Base-by-base conservation (phyloP, 2,888 invertebrate genomes). In the Pterostichus niger region DNA sequence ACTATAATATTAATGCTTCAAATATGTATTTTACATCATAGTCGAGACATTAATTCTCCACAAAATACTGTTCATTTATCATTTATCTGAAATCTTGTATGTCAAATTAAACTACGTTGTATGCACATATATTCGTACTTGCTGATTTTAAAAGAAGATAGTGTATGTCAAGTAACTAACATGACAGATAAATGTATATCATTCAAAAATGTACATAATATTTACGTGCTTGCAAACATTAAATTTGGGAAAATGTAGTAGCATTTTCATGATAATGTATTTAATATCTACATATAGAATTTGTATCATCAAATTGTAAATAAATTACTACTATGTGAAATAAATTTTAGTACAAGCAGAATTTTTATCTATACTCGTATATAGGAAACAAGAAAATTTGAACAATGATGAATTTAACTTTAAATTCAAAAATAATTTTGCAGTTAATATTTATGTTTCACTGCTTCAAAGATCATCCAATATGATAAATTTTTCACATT, bases 81-180 rank as follows among this genome's bases (percentile, higher is more conserved):
- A 64, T 35, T 64, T 33, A 11, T 35, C 64, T n/a, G 11, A 2
- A 33, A 35, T 5, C 64, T 31, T 64, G 33, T 13, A 64, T 13
- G 33, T 35, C 35, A 64, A 13, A 64, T 33, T 2, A 33, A 61
- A 61, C n/a, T n/a, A n/a, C n/a, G n/a, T n/a, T 24, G 33, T 61
- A 11, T n/a, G 61, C 35, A 33, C 33, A 6, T n/a, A 10, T 49
- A 49, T 49, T n/a, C 33, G 13, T 35, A 64, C 64, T 64, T 64
- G 61, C 35, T 61, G 64, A 64, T 64, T 64, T 35, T n/a, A 11
- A 64, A 64, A 33, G 31, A 64, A 35, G 33, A 64, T 35, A 35
- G n/a, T 35, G 33, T 59, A 31, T 31, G 59, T 59, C 59, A 64
- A 64, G 35, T 35, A 64, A 35, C 64, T 64, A 4, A 35, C 35